Base-by-base conservation (phyloP, 2,797 vertebrate species). In the Acipenser oxyrinchus region DNA sequence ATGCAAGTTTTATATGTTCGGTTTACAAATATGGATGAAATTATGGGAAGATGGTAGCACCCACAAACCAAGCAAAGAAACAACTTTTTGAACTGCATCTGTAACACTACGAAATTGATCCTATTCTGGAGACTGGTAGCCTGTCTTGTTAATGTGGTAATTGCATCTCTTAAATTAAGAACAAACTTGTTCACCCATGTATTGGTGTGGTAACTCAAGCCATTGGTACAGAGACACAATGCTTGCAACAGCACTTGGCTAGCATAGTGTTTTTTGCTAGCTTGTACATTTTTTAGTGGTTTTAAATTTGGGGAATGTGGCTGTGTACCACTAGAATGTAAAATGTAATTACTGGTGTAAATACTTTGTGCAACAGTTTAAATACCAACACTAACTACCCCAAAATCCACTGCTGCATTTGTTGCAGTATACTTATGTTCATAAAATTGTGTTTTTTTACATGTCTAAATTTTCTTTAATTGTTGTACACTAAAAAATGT, bases 131-230 rank as follows among this genome's bases (percentile, higher is more conserved):
- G 7, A 58, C 10, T 58, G 4, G 15, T n/a, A n/a, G 12, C 10
- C 12, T 13, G 12, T n/a, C 2, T 58, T 58, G 10, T 1, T 6
- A 58, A 11, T 1, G 15, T 11, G 55, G 55, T n/a, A 11, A n/a
- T 58, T 11, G 55, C 62, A 48, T 49, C 48, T 49, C 49, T 63
- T 23, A 11, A 51, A 63, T 48, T 48, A 11, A 65, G 48, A 69
- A 64, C 59, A 68, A 48, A 7, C 15, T 53, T 60, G 49, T 65
- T 66, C 50, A 23, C 52, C 61, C 64, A 18, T 58, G 52, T 55
- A 23, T 62, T 70, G 68, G 37, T 69, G 63, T 62, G 63, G 68
- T 70, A 63, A 66, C 66, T 13, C 13, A 71, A 64, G 60, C 61
- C 67, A 62, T 49, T 55, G 65, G 72, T 68, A 68, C 70, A 67